Conservation (phyloP, 2,797 vertebrate genomes). For the Sebastes iracundus region DNA sequence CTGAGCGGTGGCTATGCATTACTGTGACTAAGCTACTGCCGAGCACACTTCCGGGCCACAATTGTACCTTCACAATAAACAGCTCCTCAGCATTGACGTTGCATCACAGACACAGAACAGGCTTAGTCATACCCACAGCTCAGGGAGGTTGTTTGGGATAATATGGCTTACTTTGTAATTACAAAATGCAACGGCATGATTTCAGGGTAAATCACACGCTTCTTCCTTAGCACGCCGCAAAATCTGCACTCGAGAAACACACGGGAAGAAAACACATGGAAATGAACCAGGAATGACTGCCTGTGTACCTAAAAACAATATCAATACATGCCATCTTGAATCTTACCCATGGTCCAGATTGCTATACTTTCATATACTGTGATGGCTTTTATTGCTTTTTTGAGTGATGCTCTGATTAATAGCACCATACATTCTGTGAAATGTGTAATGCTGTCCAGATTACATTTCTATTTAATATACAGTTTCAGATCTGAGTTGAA, state of each 20-base stretch:
- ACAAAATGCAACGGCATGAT: slow-evolving; percentile 55
- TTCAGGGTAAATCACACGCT: slow-evolving; percentile 58
- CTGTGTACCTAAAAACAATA: neutral
- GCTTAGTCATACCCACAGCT: slow-evolving; percentile 68
- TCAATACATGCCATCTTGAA: neutral
- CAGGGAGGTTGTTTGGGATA: slow-evolving; percentile 55
- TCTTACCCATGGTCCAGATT: neutral
- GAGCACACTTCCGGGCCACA: slow-evolving; percentile 42
- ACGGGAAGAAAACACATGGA: neutral
- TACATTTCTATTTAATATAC: neutral
- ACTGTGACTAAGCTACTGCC: slow-evolving; percentile 62
- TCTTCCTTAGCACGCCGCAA: neutral
- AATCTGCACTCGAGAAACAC: slow-evolving; percentile 32
- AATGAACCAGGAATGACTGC: neutral
- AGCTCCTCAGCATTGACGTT: slow-evolving; percentile 41
- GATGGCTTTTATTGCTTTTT: neutral
- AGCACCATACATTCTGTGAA: neutral
- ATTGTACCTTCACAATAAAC: slow-evolving; percentile 62
- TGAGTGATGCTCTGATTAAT: neutral
- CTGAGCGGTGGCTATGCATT: slow-evolving; percentile 31
- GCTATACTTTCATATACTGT: neutral
- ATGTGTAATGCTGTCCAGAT: neutral
- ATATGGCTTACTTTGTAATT: slow-evolving; percentile 69
- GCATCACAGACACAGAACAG: slow-evolving; percentile 60
- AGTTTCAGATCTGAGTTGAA: neutral